Percentiles rank a stretch among this genome's conserved stretches.
phyloP scores from a whole-genome alignment of 2,797 vertebrate genomes.

The Neosilurus mollespiculum region DNA sequence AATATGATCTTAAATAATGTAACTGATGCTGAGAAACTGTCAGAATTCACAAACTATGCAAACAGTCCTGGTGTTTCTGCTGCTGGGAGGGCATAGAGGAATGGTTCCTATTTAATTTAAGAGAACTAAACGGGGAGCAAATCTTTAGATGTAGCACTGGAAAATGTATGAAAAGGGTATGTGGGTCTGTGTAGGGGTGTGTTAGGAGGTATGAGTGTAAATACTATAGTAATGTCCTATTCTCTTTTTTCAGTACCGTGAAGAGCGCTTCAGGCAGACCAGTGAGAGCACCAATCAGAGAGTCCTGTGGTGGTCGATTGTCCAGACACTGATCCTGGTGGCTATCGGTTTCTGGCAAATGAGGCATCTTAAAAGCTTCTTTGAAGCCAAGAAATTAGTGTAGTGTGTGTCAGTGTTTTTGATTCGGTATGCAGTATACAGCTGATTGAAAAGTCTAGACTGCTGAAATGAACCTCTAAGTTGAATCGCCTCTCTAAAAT shows the following conservation, averaged over 20 bases:
- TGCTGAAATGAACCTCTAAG: conserved; percentile 43
- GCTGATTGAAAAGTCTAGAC: conserved; percentile 47
- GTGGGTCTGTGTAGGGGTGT: background rate
- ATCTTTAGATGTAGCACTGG: no score
- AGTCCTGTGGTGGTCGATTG: conserved; percentile 93
- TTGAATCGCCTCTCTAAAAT: conserved; percentile 25
- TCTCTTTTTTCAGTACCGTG: conserved; percentile 78
- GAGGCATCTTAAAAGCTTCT: conserved; percentile 94
- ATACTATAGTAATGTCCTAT: background rate
- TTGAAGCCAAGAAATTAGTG: conserved; percentile 93
- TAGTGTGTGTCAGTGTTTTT: conserved; percentile 63
- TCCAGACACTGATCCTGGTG: conserved; percentile 90
- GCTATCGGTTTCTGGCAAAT: conserved; percentile 93
- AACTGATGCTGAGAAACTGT: no score
- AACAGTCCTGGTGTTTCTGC: no score
- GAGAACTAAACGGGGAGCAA: no score
- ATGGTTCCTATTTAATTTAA: no score
- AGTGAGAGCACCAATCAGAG: conserved; percentile 93
- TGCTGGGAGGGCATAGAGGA: no score
- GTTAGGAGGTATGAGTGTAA: background rate
- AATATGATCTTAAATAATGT: no score
- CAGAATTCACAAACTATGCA: no score
- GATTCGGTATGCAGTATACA: conserved; percentile 64
- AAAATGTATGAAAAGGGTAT: no score
- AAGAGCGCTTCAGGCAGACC: conserved; percentile 91